Evolutionary conservation across 2,113 vertebrate genomes (phyloP), one percentile per base, ranked within the genome.

Genomic region (Boleophthalmus pectinirostris): DNA sequence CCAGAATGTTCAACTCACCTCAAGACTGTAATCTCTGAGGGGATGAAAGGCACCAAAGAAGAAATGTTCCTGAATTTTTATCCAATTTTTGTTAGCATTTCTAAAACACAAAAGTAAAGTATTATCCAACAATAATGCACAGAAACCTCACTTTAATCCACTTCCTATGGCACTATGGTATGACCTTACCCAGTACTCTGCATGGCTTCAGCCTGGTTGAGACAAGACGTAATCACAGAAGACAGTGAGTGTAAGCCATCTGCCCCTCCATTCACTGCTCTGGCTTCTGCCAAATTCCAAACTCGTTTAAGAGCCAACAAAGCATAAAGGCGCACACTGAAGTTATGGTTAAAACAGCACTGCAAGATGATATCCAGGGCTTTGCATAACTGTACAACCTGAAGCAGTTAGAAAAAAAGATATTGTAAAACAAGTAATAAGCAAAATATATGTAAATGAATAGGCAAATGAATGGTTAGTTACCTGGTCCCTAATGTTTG

Each of bases 321-420:
- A 0, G 97, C 96, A 5, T 99, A 98, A 18, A 99, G 94, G 10
- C 97, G 95, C 47, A 97, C 91, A 0, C 95, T 96, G 79, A 98
- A 99, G 80, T 97, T 98, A 81, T 98, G 96, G 80, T 92, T 96
- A 87, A 98, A 95, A 77, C 97, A 98, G 94, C 95, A 96, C 86
- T 94, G 95, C 2, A 99, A 92, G 61, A 92, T 92, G 67, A 93
- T 68, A 53, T 94, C 68, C 15, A 98, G 81, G 0, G 95, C 96
- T 73, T 91, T 95, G 80, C 87, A 93, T 88, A 97, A 83, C 73
- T 92, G 84, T 0, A 49, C 68, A 10, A 69, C 88, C 97, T 98
- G 79, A 35, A 71, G 75, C 3, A 78, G 15, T 0, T 8, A 58
- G 38, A 29, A 9, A 29, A 9, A 49, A 3, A 58, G 11, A 46